Evolutionary conservation across 64 coral and sea anemone species (phyloP), one percentile per base, ranked within the genome.

Genomic region (Pocillopora damicornis): DNA sequence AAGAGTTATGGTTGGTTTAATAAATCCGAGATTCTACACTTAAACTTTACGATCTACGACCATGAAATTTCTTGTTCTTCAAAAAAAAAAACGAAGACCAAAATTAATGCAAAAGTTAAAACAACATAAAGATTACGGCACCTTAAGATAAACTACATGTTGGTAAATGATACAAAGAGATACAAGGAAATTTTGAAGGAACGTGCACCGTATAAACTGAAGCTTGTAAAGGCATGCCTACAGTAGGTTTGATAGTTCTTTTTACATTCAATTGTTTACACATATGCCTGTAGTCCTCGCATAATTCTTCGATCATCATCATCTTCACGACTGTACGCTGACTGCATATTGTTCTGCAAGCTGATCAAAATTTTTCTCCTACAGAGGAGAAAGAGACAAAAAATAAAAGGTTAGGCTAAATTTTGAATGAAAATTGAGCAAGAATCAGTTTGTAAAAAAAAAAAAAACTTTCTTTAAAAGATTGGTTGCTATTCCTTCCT

Each of bases 291-390:
- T 30, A 30, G 30, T 30, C 30, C 30, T 30, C 30, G 30, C 30
- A 30, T 30, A 30, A 15, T 66, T 51, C 63, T 16, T 37, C 58
- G 71, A 9, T 61, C 37, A 22, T 25, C 9, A 14, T 2, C 11
- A 64, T 66, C 62, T 15, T 78, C 76, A 88, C 10, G 74, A 88
- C 64, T 88, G 73, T 60, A 88, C 62, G 61, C 76, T 66, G 15
- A 88, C 75, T 56, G 87, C 87, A 79, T 93, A 93, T 34, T 93
- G 92, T 26, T 23, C 51, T 66, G 92, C 83, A 77, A 93, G 22
- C 76, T 88, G 35, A 75, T 93, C 88, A 72, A 93, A 93, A 35
- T 79, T 80, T 77, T 89, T 93, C 60, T 93, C 92, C 92, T 93
- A 30, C 30, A 79, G 17, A 51, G 30, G 30, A 30, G 30, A 30